Percentiles rank a stretch among this genome's conserved stretches.
Conservation (phyloP, 2,888 invertebrate genomes). For the Tipula vernalis region DNA sequence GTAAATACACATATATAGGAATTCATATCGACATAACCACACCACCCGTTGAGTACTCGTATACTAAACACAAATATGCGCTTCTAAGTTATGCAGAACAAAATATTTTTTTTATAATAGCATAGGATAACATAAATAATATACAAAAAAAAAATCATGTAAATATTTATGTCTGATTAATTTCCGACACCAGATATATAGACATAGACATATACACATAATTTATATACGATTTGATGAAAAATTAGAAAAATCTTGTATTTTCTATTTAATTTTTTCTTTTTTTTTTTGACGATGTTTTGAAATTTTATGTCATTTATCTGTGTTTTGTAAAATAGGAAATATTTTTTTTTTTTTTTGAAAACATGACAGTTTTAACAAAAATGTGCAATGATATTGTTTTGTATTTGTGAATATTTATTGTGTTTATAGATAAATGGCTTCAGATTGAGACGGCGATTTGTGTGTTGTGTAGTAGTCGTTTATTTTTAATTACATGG, state of each 20-base stretch:
- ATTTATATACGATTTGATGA: background rate
- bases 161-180: constrained; percentile 4
- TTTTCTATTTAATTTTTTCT: background rate
- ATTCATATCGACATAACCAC: background rate
- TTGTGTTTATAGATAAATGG: background rate
- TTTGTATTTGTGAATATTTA: background rate
- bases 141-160: background rate
- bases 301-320: constrained; percentile 4
- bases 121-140: background rate
- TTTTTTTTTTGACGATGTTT: background rate
- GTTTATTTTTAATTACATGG: background rate
- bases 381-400: background rate
- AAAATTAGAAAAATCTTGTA: background rate
- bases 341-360: background rate
- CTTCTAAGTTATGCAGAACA: constrained; percentile 4
- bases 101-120: background rate
- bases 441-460: background rate
- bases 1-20: background rate
- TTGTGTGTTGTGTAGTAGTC: background rate
- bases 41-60: background rate
- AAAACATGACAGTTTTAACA: background rate
- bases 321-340: background rate
- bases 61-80: background rate
- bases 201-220: background rate
- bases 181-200: background rate